Evolutionary conservation across 1,140 invertebrate species (phyloP).

Genomic region (Drosophila rufa): DNA sequence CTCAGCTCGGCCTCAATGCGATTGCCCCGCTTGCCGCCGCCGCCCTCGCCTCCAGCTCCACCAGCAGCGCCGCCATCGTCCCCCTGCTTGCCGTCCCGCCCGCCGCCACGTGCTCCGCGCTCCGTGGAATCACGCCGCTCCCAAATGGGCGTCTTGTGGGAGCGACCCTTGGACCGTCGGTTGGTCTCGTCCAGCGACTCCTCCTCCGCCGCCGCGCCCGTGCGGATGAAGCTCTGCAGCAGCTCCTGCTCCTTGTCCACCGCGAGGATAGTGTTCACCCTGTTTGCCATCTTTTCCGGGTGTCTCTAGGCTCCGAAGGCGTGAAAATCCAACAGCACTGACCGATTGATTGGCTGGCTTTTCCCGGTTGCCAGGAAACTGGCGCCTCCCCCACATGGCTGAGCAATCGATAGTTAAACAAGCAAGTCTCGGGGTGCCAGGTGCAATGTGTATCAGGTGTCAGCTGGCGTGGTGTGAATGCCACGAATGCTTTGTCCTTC

Average conservation of each 20-base stretch:
- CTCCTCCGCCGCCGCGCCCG: constrained; percentile 85
- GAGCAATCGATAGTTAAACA: constrained; percentile 68
- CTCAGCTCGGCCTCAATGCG: constrained; percentile 78
- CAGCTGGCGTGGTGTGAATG: constrained; percentile 19
- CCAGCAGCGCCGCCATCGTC: constrained; percentile 49
- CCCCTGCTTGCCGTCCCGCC: constrained; percentile 58
- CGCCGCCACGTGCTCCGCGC: constrained; percentile 32
- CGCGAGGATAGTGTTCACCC: constrained; percentile 86
- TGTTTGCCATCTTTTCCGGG: constrained; percentile 49
- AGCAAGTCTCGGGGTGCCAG: constrained; percentile 25
- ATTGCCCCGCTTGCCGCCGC: constrained; percentile 72
- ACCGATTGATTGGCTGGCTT: constrained; percentile 64
- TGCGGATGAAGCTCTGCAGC: constrained; percentile 90
- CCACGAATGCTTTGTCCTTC: constrained; percentile 27
- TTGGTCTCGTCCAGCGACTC: constrained; percentile 65
- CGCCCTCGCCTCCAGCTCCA: constrained; percentile 25
- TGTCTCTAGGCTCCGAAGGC: constrained; percentile 11
- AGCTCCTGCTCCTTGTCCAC: constrained; percentile 90
- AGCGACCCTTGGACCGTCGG: constrained; percentile 62
- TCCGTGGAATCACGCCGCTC: constrained; percentile 54
- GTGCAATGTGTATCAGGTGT: constrained; percentile 10
- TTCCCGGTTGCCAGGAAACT: constrained; percentile 67
- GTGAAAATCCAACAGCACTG: constrained; percentile 58
- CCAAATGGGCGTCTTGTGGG: constrained; percentile 59
- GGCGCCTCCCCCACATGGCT: constrained; percentile 39